phyloP scores from a whole-genome alignment of 2,888 invertebrate genomes.

The Ommatoiulus sabulosus region DNA sequence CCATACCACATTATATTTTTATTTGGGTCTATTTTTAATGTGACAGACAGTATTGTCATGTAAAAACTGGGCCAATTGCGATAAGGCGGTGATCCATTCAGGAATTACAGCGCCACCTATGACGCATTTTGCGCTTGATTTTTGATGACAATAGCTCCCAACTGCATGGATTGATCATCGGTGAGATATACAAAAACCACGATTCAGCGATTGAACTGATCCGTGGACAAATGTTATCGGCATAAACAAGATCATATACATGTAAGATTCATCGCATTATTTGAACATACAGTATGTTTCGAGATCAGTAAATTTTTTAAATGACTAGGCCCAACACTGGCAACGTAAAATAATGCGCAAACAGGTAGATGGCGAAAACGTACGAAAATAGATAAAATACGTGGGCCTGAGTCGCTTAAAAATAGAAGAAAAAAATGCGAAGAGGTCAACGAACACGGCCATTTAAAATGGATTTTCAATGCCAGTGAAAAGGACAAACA shows the following conservation, averaged over 20 bases:
- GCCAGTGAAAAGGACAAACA: not conserved
- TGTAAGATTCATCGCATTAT: not conserved
- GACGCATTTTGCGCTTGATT: not conserved
- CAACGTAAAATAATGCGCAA: not conserved
- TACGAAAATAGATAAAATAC: not conserved
- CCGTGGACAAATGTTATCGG: not conserved
- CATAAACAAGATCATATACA: not conserved
- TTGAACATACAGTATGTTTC: not conserved
- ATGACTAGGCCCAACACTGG: not conserved
- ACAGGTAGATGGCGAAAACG: not conserved
- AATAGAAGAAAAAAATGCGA: not conserved
- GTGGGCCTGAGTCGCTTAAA: not conserved
- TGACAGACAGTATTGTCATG: not conserved
- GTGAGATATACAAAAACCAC: too few species aligned
- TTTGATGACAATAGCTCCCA: not conserved
- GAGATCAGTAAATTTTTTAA: not conserved
- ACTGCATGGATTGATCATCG: too few species aligned
- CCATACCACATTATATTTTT: not conserved
- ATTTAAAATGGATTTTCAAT: not conserved
- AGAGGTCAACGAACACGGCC: not conserved
- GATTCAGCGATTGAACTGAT: too few species aligned
- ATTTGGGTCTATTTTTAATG: constrained; percentile 6
- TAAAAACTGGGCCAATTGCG: not conserved
- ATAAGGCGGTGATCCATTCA: not conserved
- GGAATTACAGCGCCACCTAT: not conserved